These are phyloP conservation scores for Vidua chalybeata DNA, from an alignment of 2,113 vertebrate genomes.

Conservation along the genomic window DNA sequence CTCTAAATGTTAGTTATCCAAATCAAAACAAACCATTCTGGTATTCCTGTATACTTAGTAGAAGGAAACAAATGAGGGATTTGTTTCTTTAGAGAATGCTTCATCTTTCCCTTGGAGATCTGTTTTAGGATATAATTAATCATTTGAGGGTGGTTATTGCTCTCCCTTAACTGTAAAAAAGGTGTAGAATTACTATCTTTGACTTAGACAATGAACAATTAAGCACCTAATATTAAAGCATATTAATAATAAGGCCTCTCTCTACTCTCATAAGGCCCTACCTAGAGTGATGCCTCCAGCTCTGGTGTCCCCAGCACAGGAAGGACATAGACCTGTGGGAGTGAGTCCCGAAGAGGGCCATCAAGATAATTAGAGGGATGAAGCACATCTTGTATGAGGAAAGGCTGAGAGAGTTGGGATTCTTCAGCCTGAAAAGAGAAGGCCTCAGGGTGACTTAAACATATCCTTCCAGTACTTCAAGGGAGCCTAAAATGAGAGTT, in stretches of 20 bases:
- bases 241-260: neutral
- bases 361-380: neutral
- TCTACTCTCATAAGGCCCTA: neutral
- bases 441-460: neutral
- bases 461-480: neutral
- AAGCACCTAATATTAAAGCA: neutral
- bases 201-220: neutral
- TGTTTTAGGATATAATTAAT: neutral
- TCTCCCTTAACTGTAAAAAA: neutral
- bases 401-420: neutral
- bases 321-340: neutral
- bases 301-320: neutral
- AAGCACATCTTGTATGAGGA: neutral
- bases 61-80: neutral
- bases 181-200: neutral
- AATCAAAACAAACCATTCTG: neutral
- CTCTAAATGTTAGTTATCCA: neutral
- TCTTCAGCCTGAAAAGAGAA: neutral
- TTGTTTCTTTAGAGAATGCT: neutral
- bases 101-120: neutral
- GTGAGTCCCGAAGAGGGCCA: neutral
- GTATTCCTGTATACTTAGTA: neutral
- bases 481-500: neutral
- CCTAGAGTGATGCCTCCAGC: neutral
- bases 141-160: neutral